These are phyloP conservation scores for Schrankia costaestrigalis DNA, from an alignment of 2,888 invertebrate genomes.

Conservation along the genomic window DNA sequence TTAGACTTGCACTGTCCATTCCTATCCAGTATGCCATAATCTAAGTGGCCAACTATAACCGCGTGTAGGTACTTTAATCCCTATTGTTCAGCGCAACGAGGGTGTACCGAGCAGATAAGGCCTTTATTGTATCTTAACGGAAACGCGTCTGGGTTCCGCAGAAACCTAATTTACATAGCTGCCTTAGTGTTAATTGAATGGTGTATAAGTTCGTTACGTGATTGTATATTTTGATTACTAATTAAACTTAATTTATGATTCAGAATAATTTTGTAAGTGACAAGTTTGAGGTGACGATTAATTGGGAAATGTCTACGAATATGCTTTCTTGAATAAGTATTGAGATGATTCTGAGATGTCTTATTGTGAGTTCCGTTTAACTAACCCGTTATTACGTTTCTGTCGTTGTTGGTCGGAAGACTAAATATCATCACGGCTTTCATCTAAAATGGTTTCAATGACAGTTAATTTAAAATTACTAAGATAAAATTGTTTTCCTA, in stretches of 20 bases:
- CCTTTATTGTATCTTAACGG: slow-evolving; percentile 45
- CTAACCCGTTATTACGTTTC: no score
- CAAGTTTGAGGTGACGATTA: not conserved
- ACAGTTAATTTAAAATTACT: no score
- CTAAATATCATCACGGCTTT: no score
- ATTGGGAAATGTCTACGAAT: no score
- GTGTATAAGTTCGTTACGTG: slow-evolving; percentile 26
- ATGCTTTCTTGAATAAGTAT: no score
- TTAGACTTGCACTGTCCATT: not conserved
- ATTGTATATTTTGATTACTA: slow-evolving; percentile 26
- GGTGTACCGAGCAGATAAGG: slow-evolving; percentile 43
- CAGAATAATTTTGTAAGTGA: slow-evolving; percentile 3
- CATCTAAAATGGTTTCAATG: no score
- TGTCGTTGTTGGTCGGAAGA: no score
- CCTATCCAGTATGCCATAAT: slow-evolving; percentile 16
- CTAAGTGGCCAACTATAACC: slow-evolving; percentile 22
- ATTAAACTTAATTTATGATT: slow-evolving; percentile 19
- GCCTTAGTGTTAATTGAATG: slow-evolving; percentile 46
- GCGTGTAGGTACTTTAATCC: slow-evolving; percentile 28
- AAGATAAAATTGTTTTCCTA: no score
- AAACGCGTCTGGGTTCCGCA: slow-evolving; percentile 34
- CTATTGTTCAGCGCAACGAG: slow-evolving; percentile 43
- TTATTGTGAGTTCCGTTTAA: no score
- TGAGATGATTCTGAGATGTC: no score
- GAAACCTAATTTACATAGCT: slow-evolving; percentile 52